These are phyloP conservation scores for Dinocampus coccinellae DNA, from an alignment of 2,888 invertebrate genomes.

Conservation along the genomic window DNA sequence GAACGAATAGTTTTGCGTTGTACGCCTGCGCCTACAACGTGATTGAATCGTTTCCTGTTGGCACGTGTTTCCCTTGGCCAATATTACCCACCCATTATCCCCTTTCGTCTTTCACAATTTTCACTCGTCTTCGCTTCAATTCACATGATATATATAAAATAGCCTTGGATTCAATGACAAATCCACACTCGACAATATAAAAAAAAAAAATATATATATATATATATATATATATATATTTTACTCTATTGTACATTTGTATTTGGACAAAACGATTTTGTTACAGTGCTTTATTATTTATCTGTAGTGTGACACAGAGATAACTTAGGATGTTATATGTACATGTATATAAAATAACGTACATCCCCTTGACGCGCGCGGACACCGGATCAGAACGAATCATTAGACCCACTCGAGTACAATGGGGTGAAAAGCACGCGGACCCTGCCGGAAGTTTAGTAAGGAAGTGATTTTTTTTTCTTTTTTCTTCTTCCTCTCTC, in stretches of 20 bases:
- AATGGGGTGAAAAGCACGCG: slow-evolving; percentile 54
- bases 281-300: not conserved
- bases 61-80: slow-evolving; percentile 61
- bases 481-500: too few relatives aligned
- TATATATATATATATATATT: not conserved
- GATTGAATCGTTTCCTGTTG: slow-evolving; percentile 67
- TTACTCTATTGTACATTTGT: not conserved
- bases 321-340: not conserved
- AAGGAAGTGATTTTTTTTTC: slow-evolving; percentile 56
- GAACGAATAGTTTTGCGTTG: too few relatives aligned
- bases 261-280: not conserved
- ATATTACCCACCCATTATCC: slow-evolving; percentile 66
- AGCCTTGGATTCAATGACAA: not conserved
- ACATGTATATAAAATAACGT: slow-evolving; percentile 32
- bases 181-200: too few relatives aligned
- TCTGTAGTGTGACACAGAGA: not conserved
- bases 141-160: not conserved
- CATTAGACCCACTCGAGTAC: slow-evolving; percentile 61
- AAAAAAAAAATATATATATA: not conserved
- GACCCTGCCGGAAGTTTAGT: slow-evolving; percentile 65
- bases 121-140: slow-evolving; percentile 24
- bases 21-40: slow-evolving; percentile 46
- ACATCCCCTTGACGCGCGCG: slow-evolving; percentile 40
- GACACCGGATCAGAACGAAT: slow-evolving; percentile 66
- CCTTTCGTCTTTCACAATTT: slow-evolving; percentile 42